phyloP scores from a whole-genome alignment of 2,888 invertebrate species.

The Lepas anatifera region DNA sequence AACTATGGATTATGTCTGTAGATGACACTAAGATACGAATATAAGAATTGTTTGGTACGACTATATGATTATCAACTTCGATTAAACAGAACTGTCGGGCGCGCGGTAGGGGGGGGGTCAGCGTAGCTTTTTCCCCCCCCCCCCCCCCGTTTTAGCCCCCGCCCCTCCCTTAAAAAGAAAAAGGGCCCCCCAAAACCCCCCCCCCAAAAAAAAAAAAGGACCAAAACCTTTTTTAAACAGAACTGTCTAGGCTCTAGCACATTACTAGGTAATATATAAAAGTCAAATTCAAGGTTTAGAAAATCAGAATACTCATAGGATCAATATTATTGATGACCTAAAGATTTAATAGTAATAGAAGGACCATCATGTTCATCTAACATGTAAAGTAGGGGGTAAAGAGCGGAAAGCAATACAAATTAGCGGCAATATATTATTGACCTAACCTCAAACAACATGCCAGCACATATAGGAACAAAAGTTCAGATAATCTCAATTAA shows the following conservation, averaged over 20 bases:
- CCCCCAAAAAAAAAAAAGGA: too few relatives aligned
- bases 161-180: too few relatives aligned
- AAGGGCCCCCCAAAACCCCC: too few relatives aligned
- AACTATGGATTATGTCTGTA: slow-evolving; percentile 36
- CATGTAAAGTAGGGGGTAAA: slow-evolving; percentile 25
- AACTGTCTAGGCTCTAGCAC: slow-evolving; percentile 9
- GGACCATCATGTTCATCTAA: slow-evolving; percentile 21
- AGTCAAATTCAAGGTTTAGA: slow-evolving; percentile 24
- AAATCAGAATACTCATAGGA: slow-evolving; percentile 26
- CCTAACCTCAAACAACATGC: too few relatives aligned
- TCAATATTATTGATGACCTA: slow-evolving; percentile 26
- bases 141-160: too few relatives aligned
- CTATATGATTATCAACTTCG: slow-evolving; percentile 24
- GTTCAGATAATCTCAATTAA: slow-evolving; percentile 24
- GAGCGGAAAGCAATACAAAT: slow-evolving; percentile 26
- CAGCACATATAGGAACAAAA: slow-evolving; percentile 21
- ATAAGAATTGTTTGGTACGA: slow-evolving; percentile 21
- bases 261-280: slow-evolving; percentile 23
- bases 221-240: too few relatives aligned
- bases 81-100: too few relatives aligned
- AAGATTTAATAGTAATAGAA: slow-evolving; percentile 16
- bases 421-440: too few relatives aligned
- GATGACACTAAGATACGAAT: slow-evolving; percentile 28
- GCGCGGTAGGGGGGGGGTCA: too few relatives aligned
- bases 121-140: too few relatives aligned